phyloP scores from a whole-genome alignment of 2,113 vertebrate genomes.

The Vidua chalybeata region DNA sequence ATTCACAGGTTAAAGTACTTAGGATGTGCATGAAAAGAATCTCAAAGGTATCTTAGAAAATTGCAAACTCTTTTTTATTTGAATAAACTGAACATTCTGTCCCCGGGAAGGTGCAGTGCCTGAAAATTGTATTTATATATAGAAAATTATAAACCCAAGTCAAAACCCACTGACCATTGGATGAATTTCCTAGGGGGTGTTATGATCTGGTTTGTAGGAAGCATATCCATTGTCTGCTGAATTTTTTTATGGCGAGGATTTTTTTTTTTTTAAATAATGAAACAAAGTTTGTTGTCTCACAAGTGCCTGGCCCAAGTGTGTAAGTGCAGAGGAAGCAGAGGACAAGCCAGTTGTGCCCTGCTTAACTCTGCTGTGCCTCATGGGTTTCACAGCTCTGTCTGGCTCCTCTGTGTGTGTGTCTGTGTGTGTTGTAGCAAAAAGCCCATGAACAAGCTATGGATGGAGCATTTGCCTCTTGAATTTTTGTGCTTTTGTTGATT shows the following conservation, averaged over 20 bases:
- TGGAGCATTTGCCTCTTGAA: slow-evolving; percentile 41
- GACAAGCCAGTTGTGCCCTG: not conserved
- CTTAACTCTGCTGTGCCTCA: not conserved
- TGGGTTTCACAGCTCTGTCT: slow-evolving; percentile 34
- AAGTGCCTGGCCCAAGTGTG: not conserved
- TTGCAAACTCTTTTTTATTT: not conserved
- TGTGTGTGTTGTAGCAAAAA: slow-evolving; percentile 11
- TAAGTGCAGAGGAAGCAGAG: not conserved
- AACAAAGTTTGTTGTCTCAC: not conserved
- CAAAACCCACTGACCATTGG: not conserved
- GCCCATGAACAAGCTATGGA: not conserved
- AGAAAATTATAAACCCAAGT: not conserved
- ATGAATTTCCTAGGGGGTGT: not conserved
- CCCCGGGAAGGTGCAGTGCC: not conserved
- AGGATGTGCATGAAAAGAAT: not conserved
- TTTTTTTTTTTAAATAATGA: too few species aligned
- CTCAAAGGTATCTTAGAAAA: not conserved
- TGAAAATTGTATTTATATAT: not conserved
- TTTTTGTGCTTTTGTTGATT: slow-evolving; percentile 55
- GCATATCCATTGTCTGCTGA: fast-evolving
- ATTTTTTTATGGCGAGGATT: fast-evolving
- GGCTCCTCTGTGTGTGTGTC: not conserved
- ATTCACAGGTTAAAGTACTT: not conserved
- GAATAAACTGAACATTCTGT: not conserved
- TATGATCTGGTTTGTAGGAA: not conserved